Conservation (phyloP, 2,797 vertebrate genomes). For the Dryobates pubescens region DNA sequence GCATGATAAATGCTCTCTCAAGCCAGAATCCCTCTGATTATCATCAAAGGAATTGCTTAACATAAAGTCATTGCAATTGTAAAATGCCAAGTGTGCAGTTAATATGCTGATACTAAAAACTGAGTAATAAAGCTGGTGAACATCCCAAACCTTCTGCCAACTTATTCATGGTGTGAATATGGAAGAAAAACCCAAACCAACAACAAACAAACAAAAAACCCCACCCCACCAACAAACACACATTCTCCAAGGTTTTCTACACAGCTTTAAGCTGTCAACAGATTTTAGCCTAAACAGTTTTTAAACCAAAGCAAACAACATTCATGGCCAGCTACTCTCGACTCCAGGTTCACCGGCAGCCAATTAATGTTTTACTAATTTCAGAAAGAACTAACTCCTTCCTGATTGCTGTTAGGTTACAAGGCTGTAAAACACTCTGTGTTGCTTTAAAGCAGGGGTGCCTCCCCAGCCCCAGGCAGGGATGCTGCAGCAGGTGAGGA, state of each 20-base stretch:
- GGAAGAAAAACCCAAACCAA: background rate
- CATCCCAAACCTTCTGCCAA: conserved; percentile 34
- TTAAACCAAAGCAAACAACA: background rate
- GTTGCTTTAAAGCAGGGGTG: background rate
- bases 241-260: background rate
- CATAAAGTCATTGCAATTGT: conserved; percentile 22
- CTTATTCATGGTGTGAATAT: background rate
- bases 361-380: conserved; percentile 18
- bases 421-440: background rate
- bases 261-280: background rate
- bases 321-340: background rate
- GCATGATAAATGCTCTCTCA: background rate
- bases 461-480: background rate
- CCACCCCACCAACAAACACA: too few species aligned
- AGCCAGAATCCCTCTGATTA: background rate
- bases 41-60: conserved; percentile 52
- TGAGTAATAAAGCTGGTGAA: conserved; percentile 34
- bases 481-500: background rate
- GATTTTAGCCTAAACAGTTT: conserved; percentile 11
- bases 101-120: conserved; percentile 44
- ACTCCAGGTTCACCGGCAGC: conserved; percentile 11
- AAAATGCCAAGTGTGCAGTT: conserved; percentile 39
- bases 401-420: rapidly evolving
- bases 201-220: too few species aligned
- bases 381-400: background rate